These are phyloP conservation scores for Pungitius pungitius DNA, from an alignment of 2,113 vertebrate genomes.

Conservation along the genomic window DNA sequence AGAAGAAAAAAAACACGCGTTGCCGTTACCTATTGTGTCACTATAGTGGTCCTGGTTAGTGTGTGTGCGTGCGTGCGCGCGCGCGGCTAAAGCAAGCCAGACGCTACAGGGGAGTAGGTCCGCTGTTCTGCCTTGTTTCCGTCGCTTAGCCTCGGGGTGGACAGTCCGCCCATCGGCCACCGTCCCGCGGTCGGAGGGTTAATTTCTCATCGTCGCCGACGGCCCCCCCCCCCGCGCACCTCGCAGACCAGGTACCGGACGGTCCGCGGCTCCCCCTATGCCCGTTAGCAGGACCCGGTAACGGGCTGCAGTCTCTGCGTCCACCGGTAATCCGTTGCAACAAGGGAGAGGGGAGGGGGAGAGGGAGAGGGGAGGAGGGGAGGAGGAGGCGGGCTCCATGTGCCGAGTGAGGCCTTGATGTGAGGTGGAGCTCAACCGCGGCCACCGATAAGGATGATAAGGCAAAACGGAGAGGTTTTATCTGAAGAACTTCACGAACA, in stretches of 20 bases:
- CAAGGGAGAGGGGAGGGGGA: constrained; percentile 14
- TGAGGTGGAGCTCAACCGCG: constrained; percentile 19
- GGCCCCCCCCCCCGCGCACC: constrained; percentile 26
- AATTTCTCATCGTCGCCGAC: constrained; percentile 41
- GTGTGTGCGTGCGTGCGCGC: constrained; percentile 2
- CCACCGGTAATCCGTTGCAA: constrained; percentile 68
- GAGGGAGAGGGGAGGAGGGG: background rate
- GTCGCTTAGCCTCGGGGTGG: constrained; percentile 19
- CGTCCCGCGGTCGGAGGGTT: constrained; percentile 34
- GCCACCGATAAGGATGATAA: constrained; percentile 19
- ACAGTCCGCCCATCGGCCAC: constrained; percentile 10
- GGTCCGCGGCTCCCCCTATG: constrained; percentile 34
- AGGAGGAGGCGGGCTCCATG: constrained; percentile 36
- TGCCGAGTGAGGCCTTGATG: constrained; percentile 28
- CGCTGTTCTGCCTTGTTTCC: constrained; percentile 34
- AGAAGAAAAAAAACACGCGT: background rate
- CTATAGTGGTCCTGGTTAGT: constrained; percentile 26
- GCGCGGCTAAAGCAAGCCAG: constrained; percentile 37
- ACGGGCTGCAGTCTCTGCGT: constrained; percentile 61
- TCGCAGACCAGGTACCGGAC: constrained; percentile 49
- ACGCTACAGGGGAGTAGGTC: constrained; percentile 32
- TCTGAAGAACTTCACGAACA: background rate
- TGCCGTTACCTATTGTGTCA: constrained; percentile 22
- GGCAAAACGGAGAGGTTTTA: constrained; percentile 5
- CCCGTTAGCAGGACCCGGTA: constrained; percentile 53